Conservation (phyloP, 2,113 vertebrate species). For the Pedionomus torquatus region DNA sequence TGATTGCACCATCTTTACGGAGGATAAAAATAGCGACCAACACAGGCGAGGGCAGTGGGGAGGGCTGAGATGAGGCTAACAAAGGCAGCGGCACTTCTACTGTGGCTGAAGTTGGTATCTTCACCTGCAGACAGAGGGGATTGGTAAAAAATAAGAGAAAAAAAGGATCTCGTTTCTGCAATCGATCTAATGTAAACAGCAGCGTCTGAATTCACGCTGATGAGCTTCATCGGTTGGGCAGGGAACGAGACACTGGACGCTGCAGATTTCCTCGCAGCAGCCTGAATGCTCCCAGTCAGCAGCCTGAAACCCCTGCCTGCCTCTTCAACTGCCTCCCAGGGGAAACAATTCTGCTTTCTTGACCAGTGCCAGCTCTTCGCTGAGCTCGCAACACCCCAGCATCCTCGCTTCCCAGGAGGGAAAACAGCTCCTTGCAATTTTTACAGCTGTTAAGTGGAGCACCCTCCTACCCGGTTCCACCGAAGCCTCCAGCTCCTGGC, state of each 20-base stretch:
- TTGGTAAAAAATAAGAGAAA: neutral
- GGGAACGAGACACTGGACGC: neutral
- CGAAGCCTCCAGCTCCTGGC: neutral
- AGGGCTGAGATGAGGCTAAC: neutral
- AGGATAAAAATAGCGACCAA: conserved; percentile 34
- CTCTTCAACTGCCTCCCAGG: neutral
- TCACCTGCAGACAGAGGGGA: neutral
- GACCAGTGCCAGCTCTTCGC: fast-evolving
- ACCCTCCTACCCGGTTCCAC: fast-evolving
- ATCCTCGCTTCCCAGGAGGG: neutral
- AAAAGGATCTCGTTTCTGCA: neutral
- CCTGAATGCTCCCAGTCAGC: neutral
- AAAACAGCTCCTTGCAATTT: neutral
- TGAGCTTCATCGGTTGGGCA: neutral
- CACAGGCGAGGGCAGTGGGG: neutral
- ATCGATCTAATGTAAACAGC: fast-evolving
- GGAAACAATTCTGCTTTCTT: neutral
- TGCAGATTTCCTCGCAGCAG: neutral
- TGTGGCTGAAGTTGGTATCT: neutral
- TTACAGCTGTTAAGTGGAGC: neutral
- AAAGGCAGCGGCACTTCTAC: neutral
- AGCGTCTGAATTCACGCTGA: neutral
- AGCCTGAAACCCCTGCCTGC: neutral
- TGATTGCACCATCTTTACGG: conserved; percentile 23
- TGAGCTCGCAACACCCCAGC: neutral